Base-by-base conservation (phyloP, 2,888 invertebrate genomes). In the Mesorhabditis sp. region DNA sequence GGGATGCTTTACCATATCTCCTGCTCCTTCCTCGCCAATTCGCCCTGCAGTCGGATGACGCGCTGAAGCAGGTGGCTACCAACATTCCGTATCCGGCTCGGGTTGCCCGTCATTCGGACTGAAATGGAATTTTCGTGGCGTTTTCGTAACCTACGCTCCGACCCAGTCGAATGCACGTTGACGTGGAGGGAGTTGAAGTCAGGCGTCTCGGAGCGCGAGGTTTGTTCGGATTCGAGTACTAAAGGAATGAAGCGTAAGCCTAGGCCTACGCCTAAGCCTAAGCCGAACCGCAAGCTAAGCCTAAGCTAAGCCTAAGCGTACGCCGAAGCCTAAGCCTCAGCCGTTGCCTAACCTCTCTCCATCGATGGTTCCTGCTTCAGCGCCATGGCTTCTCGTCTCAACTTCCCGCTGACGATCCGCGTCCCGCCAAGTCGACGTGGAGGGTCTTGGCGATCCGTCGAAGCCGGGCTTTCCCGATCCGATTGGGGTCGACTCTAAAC, bases 11-110 rank as follows among this genome's bases (percentile, higher is more conserved):
- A 50, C 58, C 58, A 13, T 13, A 50, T 50, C 58, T 50, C 58
- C n/a, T 50, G 58, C 7, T 50, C 58, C n/a, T 50, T 50, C 58
- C 58, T 50, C n/a, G 58, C 58, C 58, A 50, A 50, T 50, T 50
- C 58, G 58, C 58, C n/a, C 58, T 50, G 58, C n/a, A 50, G n/a
- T 13, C 58, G 58, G n/a, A 50, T 50, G 10, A 50, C 58, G 10
- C 58, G 7, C n/a, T 50, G 58, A 10, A 50, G n/a, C n/a, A 50
- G n/a, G n/a, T 50, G 58, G n/a, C n/a, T 50, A n/a, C 58, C 58
- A n/a, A 50, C 58, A n/a, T n/a, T 50, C n/a, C 58, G 58, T 13
- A 50, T 50, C n/a, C 58, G 58, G n/a, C 10, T 50, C 2, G 58
- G 58, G n/a, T 50, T 50, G n/a, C 58, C 58, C 10, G 58, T 50